A percentile compares a stretch with the other conserved stretches of the same genome.
Conservation (phyloP, 35 echinoderm and acorn worm genomes). For the Stichopus chloronotus region DNA sequence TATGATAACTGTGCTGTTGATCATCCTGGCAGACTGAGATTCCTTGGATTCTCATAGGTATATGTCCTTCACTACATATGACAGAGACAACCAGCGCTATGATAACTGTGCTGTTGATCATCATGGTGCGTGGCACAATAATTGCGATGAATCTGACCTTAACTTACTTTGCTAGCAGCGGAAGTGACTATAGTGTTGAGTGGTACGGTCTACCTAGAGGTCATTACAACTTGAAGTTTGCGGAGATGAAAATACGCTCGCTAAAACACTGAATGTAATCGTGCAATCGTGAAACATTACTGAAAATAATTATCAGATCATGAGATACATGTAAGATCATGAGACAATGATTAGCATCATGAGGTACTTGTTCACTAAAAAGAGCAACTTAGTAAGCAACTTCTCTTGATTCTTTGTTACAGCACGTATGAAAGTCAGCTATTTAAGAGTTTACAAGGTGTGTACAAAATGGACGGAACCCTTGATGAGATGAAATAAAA, state of each 20-base stretch:
- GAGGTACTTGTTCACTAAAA: too few relatives aligned
- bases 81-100: neutral
- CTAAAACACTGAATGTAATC: neutral
- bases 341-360: too few relatives aligned
- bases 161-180: slow-evolving; percentile 50
- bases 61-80: neutral
- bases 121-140: slow-evolving; percentile 3
- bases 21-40: neutral
- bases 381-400: too few relatives aligned
- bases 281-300: too few relatives aligned
- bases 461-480: too few relatives aligned
- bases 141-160: slow-evolving; percentile 46
- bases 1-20: neutral
- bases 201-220: neutral
- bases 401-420: too few relatives aligned
- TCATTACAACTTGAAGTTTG: slow-evolving; percentile 16
- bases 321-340: too few relatives aligned
- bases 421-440: too few relatives aligned
- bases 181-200: neutral
- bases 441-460: too few relatives aligned
- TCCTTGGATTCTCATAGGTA: slow-evolving; percentile 19
- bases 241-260: neutral
- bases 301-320: too few relatives aligned
- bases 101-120: neutral
- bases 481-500: too few relatives aligned